phyloP scores from a whole-genome alignment of 1,140 invertebrate species.

The Drosophila yakuba region DNA sequence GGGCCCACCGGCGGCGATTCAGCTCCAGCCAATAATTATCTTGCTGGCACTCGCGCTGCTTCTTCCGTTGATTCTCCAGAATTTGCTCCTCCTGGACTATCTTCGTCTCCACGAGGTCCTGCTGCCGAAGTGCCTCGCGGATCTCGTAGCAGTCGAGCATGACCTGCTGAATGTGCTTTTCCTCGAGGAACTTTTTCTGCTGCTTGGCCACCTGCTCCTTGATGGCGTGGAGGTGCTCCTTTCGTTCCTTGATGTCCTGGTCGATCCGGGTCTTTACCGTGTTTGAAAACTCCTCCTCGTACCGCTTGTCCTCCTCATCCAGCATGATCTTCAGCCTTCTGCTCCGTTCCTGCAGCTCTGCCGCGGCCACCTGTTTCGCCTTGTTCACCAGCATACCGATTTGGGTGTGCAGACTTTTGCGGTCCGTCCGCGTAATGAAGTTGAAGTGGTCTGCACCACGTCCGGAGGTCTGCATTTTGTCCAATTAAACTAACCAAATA shows the following conservation, averaged over 20 bases:
- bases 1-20: slow-evolving; percentile 56
- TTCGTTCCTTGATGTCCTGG: slow-evolving; percentile 65
- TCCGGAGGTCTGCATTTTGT: slow-evolving; percentile 52
- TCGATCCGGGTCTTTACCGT: slow-evolving; percentile 72
- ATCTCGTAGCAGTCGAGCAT: slow-evolving; percentile 76
- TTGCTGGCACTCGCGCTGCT: slow-evolving; percentile 49
- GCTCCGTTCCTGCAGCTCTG: slow-evolving; percentile 61
- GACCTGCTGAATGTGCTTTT: slow-evolving; percentile 64
- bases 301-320: slow-evolving; percentile 68
- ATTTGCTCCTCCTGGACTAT: slow-evolving; percentile 74
- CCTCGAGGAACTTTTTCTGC: slow-evolving; percentile 55
- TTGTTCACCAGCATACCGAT: slow-evolving; percentile 65
- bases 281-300: slow-evolving; percentile 70
- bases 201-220: slow-evolving; percentile 50
- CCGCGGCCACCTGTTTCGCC: slow-evolving; percentile 45
- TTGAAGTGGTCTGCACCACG: slow-evolving; percentile 58
- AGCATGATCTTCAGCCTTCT: slow-evolving; percentile 49
- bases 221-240: slow-evolving; percentile 59
- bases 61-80: slow-evolving; percentile 56
- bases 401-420: slow-evolving; percentile 68
- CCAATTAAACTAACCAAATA: neutral
- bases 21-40: slow-evolving; percentile 66
- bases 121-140: slow-evolving; percentile 63
- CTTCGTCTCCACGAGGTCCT: slow-evolving; percentile 55
- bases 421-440: slow-evolving; percentile 70